phyloP scores from a whole-genome alignment of 2,888 invertebrate genomes.

The Dinocampus coccinellae region DNA sequence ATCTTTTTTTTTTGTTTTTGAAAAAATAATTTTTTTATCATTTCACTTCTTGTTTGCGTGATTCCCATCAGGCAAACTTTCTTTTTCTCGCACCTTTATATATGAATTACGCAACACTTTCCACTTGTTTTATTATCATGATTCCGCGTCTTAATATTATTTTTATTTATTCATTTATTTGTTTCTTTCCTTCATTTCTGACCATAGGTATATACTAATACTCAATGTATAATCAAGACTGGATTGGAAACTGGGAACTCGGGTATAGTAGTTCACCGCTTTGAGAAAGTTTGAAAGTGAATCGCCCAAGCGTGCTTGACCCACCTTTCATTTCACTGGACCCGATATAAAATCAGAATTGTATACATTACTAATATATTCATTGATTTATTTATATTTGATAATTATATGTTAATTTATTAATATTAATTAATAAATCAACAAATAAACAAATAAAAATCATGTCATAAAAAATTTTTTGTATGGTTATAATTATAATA shows the following conservation, averaged over 20 bases:
- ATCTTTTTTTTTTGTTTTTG: no score
- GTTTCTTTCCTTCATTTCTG: not conserved
- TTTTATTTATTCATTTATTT: slow-evolving; percentile 10
- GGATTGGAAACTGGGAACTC: slow-evolving; percentile 5
- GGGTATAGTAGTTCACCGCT: not conserved
- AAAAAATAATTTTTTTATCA: slow-evolving; percentile 10
- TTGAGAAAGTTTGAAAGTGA: slow-evolving; percentile 47
- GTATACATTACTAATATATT: slow-evolving; percentile 7
- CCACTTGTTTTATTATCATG: slow-evolving; percentile 20
- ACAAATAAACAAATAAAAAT: no score
- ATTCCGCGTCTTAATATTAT: not conserved
- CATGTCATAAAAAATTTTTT: no score
- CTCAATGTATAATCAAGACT: slow-evolving; percentile 13
- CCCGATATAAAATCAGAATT: slow-evolving; percentile 25
- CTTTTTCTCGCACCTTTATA: slow-evolving; percentile 15
- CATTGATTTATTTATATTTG: not conserved
- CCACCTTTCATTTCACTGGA: slow-evolving; percentile 38
- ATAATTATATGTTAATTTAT: no score
- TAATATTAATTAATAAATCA: not conserved
- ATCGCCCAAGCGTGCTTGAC: slow-evolving; percentile 39
- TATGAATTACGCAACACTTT: slow-evolving; percentile 4
- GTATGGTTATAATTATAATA: no score
- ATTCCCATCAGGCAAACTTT: slow-evolving; percentile 15
- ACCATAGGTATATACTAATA: not conserved
- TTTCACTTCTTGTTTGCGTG: slow-evolving; percentile 4